Conservation (phyloP, 2,113 vertebrate genomes). For the Rhinolophus sinicus region DNA sequence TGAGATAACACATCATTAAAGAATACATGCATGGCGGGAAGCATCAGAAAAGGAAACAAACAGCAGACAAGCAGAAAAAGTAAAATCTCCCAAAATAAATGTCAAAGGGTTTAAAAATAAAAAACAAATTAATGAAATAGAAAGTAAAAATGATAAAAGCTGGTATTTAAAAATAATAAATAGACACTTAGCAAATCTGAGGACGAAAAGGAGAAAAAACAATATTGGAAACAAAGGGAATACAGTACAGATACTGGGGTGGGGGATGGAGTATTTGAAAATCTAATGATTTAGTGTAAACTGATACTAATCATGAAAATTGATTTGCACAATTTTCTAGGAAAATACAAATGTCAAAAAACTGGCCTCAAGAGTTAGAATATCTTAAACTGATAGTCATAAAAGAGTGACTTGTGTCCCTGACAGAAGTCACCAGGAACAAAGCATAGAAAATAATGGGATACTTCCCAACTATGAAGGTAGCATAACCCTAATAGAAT, state of each 20-base stretch:
- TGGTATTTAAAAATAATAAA: conserved; percentile 16
- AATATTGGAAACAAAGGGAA: conserved; percentile 21
- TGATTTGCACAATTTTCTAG: conserved; percentile 12
- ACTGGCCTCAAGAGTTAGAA: background rate
- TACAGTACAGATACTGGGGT: background rate
- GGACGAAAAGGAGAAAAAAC: background rate
- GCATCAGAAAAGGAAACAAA: conserved; percentile 30
- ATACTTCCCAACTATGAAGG: background rate
- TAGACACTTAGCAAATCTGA: conserved; percentile 6
- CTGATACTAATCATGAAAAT: background rate
- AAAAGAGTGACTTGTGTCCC: background rate
- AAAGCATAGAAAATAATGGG: conserved; percentile 1
- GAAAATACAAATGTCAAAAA: background rate
- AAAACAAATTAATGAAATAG: conserved; percentile 30
- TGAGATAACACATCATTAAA: background rate
- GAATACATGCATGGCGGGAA: background rate
- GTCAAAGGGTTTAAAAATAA: conserved; percentile 19
- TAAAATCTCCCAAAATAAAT: conserved; percentile 4
- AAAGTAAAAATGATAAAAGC: conserved; percentile 25
- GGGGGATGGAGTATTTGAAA: background rate
- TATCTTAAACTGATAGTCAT: background rate
- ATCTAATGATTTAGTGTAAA: background rate
- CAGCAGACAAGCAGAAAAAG: conserved; percentile 2
- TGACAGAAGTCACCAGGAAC: background rate
- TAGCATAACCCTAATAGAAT: background rate